Evolutionary conservation across 2,888 invertebrate genomes (phyloP), one percentile per base, ranked within the genome.

Genomic region (Callyntrura sp.): DNA sequence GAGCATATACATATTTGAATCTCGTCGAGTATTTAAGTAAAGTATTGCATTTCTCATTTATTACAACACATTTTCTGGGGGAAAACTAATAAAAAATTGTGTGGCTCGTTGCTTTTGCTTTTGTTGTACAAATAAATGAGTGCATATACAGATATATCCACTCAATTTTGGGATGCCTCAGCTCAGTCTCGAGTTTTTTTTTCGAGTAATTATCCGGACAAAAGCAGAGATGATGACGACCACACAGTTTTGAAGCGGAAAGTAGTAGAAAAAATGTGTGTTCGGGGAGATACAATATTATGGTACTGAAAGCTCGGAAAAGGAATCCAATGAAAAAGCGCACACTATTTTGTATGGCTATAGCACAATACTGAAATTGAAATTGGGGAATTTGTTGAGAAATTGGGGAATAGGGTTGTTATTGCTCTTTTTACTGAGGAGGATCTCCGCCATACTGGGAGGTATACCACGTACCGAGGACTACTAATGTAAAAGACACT

Each of bases 31-130:
- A 23, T 25, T 20, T 60, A 35, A 20, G 60, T 60, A 70, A 17
- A 35, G 70, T 17, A 70, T 70, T 78, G 78, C 78, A 78, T 55
- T 35, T 51, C 55, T 55, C 78, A 78, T 78, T 78, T 78, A 78
- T 51, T 78, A 55, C 55, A 78, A 55, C 78, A 82, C 70, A 35
- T 35, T 35, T 70, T 70, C 35, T 35, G 70, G 70, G 70, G 23
- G 43, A 70, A 70, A 70, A 70, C 62, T 82, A 82, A 82, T 82
- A 82, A 65, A 81, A 82, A 65, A n/a, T 14, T n/a, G 3, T 35
- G 35, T 35, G 23, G 70, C 35, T 35, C 35, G 45, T 70, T 43
- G n/a, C 17, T 35, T 43, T 20, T 62, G n/a, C 17, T 9, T 20
- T 23, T 62, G 62, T 20, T 62, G 12, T 70, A 23, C 17, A 70